Conservation (phyloP, 2,888 invertebrate species). For the Stenotaenia linearis region DNA sequence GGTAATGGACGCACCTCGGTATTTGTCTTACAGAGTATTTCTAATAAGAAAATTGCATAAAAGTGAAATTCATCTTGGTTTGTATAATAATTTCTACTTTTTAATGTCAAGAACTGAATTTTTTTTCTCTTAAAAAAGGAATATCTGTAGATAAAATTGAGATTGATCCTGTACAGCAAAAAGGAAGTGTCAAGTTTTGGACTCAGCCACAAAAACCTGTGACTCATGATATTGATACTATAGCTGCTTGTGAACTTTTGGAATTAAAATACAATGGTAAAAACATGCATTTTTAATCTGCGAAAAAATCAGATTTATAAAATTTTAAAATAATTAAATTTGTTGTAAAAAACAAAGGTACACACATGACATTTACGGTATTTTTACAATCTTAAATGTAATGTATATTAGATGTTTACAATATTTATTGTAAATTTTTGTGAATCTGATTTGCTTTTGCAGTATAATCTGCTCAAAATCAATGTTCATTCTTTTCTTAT, state of each 20-base stretch:
- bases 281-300: too few species aligned
- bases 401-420: not conserved
- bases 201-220: slow-evolving; percentile 63
- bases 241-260: slow-evolving; percentile 78
- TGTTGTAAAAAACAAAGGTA: too few species aligned
- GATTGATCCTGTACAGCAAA: slow-evolving; percentile 69
- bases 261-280: slow-evolving; percentile 60
- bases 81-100: not conserved
- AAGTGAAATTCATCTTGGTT: slow-evolving; percentile 72
- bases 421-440: not conserved
- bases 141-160: slow-evolving; percentile 87
- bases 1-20: slow-evolving; percentile 78
- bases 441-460: too few species aligned
- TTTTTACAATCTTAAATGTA: too few species aligned
- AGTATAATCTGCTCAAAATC: too few species aligned
- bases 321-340: too few species aligned
- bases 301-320: too few species aligned
- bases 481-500: too few species aligned
- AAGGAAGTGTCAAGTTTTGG: slow-evolving; percentile 51
- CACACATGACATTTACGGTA: too few species aligned
- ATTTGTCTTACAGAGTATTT: slow-evolving; percentile 72
- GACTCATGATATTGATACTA: slow-evolving; percentile 75
- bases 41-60: slow-evolving; percentile 74
- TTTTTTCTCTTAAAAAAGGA: slow-evolving; percentile 47
- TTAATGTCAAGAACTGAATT: not conserved